Conservation (phyloP, 2,888 invertebrate genomes). For the Keiferia lycopersicella region DNA sequence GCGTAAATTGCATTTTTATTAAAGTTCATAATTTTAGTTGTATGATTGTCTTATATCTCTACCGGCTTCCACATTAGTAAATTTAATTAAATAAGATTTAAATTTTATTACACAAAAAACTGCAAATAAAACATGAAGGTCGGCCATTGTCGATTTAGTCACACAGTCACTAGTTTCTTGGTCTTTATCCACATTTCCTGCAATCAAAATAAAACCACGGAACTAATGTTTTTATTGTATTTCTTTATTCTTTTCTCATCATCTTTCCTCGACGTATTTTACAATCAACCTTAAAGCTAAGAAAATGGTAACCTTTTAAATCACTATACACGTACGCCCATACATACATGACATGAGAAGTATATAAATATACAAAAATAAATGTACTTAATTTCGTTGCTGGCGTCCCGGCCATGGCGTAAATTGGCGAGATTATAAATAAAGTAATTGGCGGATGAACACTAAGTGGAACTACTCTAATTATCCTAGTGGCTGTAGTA, state of each 20-base stretch:
- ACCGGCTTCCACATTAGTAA: constrained; percentile 29
- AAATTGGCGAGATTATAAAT: constrained; percentile 64
- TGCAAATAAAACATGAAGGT: constrained; percentile 53
- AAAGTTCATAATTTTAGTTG: constrained; percentile 31
- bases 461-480: constrained; percentile 53
- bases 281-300: constrained; percentile 71
- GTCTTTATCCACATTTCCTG: constrained; percentile 44
- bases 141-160: constrained; percentile 52
- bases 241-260: constrained; percentile 63
- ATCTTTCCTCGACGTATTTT: constrained; percentile 60
- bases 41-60: constrained; percentile 28
- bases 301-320: constrained; percentile 76
- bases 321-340: constrained; percentile 75
- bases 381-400: constrained; percentile 60
- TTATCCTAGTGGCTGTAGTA: constrained; percentile 69
- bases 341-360: constrained; percentile 65
- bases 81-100: constrained; percentile 43
- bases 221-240: constrained; percentile 41
- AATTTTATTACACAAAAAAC: constrained; percentile 45
- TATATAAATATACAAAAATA: constrained; percentile 70
- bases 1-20: not conserved
- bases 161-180: constrained; percentile 43
- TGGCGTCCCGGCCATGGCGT: constrained; percentile 70
- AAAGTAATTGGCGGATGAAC: constrained; percentile 54
- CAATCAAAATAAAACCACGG: constrained; percentile 48